phyloP scores from a whole-genome alignment of 2,888 invertebrate genomes.

The Drosophila algonquin region DNA sequence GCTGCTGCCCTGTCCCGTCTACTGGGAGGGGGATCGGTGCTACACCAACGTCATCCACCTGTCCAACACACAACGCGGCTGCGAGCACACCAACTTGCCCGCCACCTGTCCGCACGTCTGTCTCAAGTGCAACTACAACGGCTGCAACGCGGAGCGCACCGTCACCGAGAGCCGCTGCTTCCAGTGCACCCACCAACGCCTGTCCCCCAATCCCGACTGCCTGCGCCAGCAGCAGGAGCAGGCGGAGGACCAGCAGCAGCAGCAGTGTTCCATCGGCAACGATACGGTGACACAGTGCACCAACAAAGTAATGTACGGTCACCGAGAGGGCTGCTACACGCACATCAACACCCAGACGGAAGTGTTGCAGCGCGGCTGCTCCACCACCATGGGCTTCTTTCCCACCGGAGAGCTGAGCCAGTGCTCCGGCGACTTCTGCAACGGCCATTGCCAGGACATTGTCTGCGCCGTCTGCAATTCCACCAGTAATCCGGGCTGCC shows the following conservation, averaged over 20 bases:
- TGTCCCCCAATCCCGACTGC: slow-evolving; percentile 61
- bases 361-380: slow-evolving; percentile 77
- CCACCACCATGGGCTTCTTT: slow-evolving; percentile 74
- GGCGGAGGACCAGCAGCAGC: background rate
- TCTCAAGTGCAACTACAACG: slow-evolving; percentile 78
- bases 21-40: slow-evolving; percentile 72
- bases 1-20: slow-evolving; percentile 74
- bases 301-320: slow-evolving; percentile 77
- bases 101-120: slow-evolving; percentile 69
- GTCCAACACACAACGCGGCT: slow-evolving; percentile 74
- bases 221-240: slow-evolving; percentile 56
- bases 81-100: slow-evolving; percentile 71
- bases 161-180: slow-evolving; percentile 66
- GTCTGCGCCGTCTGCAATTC: slow-evolving; percentile 76
- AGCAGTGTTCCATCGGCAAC: slow-evolving; percentile 58
- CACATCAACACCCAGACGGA: slow-evolving; percentile 71
- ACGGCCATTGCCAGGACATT: slow-evolving; percentile 70
- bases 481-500: slow-evolving; percentile 64
- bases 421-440: slow-evolving; percentile 78
- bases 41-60: slow-evolving; percentile 73
- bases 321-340: slow-evolving; percentile 73
- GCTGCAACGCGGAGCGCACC: slow-evolving; percentile 74
- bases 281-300: slow-evolving; percentile 58
- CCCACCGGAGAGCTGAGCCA: slow-evolving; percentile 70
- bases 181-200: slow-evolving; percentile 60